Percentiles rank a stretch among this genome's conserved stretches.
phyloP scores from a whole-genome alignment of 2,888 invertebrate genomes.

The Strigamia maritima region DNA sequence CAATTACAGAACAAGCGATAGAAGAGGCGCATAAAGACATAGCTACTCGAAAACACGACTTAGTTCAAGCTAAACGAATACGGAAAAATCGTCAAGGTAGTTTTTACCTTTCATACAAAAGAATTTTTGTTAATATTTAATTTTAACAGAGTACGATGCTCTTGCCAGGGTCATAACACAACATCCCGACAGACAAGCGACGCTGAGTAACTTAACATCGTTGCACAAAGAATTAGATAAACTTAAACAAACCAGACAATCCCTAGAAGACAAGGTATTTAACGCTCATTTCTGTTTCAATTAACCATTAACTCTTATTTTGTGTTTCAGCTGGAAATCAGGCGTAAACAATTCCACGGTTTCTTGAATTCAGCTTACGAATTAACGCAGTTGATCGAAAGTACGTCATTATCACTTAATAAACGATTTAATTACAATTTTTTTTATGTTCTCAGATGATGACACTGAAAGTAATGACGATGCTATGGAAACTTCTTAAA shows the following conservation, averaged over 20 bases:
- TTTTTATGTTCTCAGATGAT: not conserved
- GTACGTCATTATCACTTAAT: conserved; percentile 48
- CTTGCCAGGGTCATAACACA: conserved; percentile 84
- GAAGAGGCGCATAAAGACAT: conserved; percentile 76
- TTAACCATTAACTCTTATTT: not conserved
- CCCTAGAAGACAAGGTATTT: conserved; percentile 40
- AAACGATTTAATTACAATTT: not conserved
- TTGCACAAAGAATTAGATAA: conserved; percentile 70
- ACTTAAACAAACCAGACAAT: conserved; percentile 55
- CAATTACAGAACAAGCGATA: conserved; percentile 65
- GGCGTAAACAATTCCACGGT: conserved; percentile 86
- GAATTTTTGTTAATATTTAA: not conserved
- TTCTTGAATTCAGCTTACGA: conserved; percentile 82
- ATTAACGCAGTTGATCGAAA: conserved; percentile 73
- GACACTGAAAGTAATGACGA: not conserved
- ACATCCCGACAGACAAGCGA: conserved; percentile 80
- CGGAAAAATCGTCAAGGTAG: conserved; percentile 69
- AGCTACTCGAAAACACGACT: conserved; percentile 72
- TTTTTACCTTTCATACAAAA: too few species aligned
- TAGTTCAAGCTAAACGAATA: conserved; percentile 77
- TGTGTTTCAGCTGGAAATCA: conserved; percentile 64
- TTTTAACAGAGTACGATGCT: conserved; percentile 78
- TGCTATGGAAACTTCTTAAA: not conserved
- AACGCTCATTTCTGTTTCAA: not conserved
- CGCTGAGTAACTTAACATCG: conserved; percentile 59